These are phyloP conservation scores for Paramormyrops kingsleyae DNA, from an alignment of 2,113 vertebrate genomes.

Conservation along the genomic window DNA sequence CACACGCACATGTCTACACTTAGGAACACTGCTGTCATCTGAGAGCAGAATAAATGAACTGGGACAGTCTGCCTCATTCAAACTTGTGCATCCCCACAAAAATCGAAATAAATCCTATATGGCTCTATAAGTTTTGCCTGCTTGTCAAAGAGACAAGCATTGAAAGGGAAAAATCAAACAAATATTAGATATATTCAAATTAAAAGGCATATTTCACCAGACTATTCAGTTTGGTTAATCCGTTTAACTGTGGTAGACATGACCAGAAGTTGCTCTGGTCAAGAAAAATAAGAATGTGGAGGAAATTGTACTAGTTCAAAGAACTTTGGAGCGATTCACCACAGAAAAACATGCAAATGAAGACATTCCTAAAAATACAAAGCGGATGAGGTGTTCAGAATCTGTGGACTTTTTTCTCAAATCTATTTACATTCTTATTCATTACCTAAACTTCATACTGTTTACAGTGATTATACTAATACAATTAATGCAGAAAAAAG, in stretches of 20 bases:
- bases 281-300: neutral
- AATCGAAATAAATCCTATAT: neutral
- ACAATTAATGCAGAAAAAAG: neutral
- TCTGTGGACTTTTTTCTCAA: neutral
- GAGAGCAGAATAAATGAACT: slow-evolving; percentile 2
- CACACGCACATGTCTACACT: neutral
- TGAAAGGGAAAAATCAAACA: neutral
- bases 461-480: neutral
- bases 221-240: neutral
- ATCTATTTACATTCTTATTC: neutral
- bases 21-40: neutral
- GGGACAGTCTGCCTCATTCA: neutral
- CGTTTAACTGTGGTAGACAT: neutral
- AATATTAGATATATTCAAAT: neutral
- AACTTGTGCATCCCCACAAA: neutral
- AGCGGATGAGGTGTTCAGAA: neutral
- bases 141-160: neutral
- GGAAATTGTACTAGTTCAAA: neutral
- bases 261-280: neutral
- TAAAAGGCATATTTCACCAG: neutral
- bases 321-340: neutral
- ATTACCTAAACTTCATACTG: neutral
- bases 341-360: neutral
- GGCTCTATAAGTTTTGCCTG: neutral
- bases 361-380: neutral